Evolutionary conservation across 2,888 invertebrate genomes (phyloP).

Genomic region (Spialia ferax): DNA sequence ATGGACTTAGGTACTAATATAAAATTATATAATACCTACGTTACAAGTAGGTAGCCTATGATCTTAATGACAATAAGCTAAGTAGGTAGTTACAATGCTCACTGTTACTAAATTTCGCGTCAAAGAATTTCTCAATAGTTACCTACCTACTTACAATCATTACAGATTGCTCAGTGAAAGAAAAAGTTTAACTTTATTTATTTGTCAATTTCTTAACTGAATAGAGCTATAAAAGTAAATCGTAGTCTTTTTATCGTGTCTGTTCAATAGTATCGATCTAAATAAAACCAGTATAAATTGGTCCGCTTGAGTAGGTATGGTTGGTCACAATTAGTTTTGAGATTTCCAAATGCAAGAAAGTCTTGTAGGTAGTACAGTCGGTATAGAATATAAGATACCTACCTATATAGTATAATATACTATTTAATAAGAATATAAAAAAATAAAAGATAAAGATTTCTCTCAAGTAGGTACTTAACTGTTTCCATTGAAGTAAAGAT

Average conservation of each 20-base stretch:
- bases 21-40: too few relatives aligned
- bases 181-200: slow-evolving; percentile 16
- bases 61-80: too few relatives aligned
- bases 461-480: too few relatives aligned
- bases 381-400: too few relatives aligned
- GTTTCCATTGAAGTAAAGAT: too few relatives aligned
- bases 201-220: slow-evolving; percentile 26
- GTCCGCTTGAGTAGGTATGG: neutral
- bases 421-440: too few relatives aligned
- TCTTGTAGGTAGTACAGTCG: too few relatives aligned
- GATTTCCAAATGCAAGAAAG: too few relatives aligned
- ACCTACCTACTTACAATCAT: neutral
- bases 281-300: slow-evolving; percentile 12
- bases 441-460: too few relatives aligned
- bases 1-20: too few relatives aligned
- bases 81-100: neutral
- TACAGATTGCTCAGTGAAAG: slow-evolving; percentile 17
- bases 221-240: slow-evolving; percentile 13
- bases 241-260: slow-evolving; percentile 22
- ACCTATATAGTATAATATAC: too few relatives aligned
- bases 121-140: neutral
- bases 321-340: neutral
- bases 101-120: slow-evolving; percentile 1
- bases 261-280: slow-evolving; percentile 19
- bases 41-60: too few relatives aligned